A percentile compares a stretch with the other conserved stretches of the same genome.
phyloP scores from a whole-genome alignment of 2,888 invertebrate species.

The Campoplex capitator region DNA sequence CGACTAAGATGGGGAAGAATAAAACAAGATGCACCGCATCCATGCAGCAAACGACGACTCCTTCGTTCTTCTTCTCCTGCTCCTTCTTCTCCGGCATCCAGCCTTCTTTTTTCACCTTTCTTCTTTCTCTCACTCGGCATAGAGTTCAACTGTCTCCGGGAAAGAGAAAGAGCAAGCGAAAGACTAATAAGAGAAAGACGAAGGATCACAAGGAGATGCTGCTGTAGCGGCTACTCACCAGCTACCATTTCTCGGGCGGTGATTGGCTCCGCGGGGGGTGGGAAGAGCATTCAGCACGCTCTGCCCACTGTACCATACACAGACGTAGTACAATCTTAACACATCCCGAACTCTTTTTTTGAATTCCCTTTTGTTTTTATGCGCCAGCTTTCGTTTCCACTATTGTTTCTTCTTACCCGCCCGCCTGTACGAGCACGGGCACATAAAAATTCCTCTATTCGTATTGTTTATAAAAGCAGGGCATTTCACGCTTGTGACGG shows the following conservation, averaged over 20 bases:
- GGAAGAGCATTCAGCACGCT: conserved; percentile 78
- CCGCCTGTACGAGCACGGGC: conserved; percentile 74
- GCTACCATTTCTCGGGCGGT: conserved; percentile 84
- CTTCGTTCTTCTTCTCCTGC: too few relatives aligned
- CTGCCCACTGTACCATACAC: conserved; percentile 64
- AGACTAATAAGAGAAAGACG: conserved; percentile 24
- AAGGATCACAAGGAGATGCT: conserved; percentile 40
- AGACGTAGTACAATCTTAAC: conserved; percentile 5
- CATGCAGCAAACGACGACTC: conserved; percentile 8
- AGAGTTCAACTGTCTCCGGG: conserved; percentile 61
- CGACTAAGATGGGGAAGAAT: conserved; percentile 41
- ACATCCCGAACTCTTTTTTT: conserved; percentile 20
- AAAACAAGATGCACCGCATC: background rate
- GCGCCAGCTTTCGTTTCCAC: conserved; percentile 17
- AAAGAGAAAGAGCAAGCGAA: conserved; percentile 14
- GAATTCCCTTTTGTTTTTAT: conserved; percentile 14
- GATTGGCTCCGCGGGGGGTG: conserved; percentile 84
- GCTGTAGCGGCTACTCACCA: conserved; percentile 76
- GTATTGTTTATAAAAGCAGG: conserved; percentile 53
- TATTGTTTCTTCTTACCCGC: conserved; percentile 60
- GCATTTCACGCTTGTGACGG: conserved; percentile 76
- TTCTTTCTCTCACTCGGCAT: conserved; percentile 52
- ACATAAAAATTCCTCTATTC: conserved; percentile 83
- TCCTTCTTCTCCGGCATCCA: conserved; percentile 62
- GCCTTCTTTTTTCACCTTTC: conserved; percentile 70